Evolutionary conservation across 2,113 vertebrate genomes (phyloP).

Genomic region (Paratilapia polleni): DNA sequence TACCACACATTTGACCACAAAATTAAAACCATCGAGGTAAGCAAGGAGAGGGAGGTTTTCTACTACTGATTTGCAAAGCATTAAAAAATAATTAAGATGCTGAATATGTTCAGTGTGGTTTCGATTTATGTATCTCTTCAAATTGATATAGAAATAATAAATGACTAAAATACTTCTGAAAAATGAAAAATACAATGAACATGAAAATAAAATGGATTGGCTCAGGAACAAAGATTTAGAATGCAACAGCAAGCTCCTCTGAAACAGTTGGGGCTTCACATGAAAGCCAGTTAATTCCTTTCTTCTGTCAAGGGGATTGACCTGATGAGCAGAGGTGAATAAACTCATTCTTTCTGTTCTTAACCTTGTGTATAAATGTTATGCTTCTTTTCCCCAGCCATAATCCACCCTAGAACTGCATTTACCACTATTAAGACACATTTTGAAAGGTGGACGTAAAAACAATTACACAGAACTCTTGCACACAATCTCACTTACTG

Average conservation of each 20-base stretch:
- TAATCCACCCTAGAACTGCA: neutral
- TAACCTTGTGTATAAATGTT: neutral
- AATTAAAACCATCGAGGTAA: neutral
- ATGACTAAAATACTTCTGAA: neutral
- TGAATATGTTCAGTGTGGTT: neutral
- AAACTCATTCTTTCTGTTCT: neutral
- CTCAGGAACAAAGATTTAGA: neutral
- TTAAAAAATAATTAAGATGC: neutral
- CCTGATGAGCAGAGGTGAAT: slow-evolving; percentile 18
- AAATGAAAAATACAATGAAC: neutral
- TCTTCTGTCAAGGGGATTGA: slow-evolving; percentile 6
- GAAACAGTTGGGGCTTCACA: neutral
- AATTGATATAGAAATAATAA: neutral
- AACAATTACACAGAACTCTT: neutral
- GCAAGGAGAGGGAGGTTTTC: neutral
- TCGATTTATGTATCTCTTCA: neutral
- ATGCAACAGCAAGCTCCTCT: slow-evolving; percentile 6
- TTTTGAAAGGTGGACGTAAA: neutral
- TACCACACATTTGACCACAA: neutral
- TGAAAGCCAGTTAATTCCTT: slow-evolving; percentile 21
- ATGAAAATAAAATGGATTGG: neutral
- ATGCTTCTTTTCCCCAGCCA: neutral
- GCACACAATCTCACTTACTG: neutral
- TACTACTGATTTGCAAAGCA: neutral
- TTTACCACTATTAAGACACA: neutral